Conservation (phyloP, 2,797 vertebrate genomes). For the Tarsius wallacei region DNA sequence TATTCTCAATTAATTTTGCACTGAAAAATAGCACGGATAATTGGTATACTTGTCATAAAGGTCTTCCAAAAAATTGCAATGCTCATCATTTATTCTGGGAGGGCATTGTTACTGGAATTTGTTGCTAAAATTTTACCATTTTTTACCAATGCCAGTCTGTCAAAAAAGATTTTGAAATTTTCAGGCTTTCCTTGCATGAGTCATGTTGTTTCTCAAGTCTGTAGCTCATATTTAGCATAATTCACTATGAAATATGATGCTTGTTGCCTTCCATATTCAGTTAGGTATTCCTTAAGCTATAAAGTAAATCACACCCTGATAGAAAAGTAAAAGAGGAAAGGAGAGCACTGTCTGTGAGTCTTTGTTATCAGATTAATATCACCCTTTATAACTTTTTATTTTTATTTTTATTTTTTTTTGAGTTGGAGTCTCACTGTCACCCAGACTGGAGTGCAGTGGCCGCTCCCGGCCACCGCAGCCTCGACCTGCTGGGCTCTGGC, state of each 20-base stretch:
- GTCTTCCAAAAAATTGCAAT: neutral
- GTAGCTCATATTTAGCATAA: neutral
- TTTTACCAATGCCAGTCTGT: neutral
- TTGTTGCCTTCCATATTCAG: neutral
- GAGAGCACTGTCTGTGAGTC: neutral
- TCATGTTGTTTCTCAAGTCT: neutral
- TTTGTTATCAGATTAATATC: neutral
- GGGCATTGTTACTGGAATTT: neutral
- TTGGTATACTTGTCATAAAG: neutral
- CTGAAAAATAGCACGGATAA: constrained; percentile 5
- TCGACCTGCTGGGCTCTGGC: too few species aligned
- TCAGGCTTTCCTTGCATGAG: neutral
- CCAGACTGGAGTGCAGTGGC: too few species aligned
- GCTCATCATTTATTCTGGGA: neutral
- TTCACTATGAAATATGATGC: neutral
- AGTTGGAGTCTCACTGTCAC: too few species aligned
- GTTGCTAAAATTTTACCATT: constrained; percentile 35
- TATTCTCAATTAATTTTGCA: neutral
- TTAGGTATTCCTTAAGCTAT: constrained; percentile 23
- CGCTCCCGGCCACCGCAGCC: too few species aligned
- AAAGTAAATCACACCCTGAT: neutral
- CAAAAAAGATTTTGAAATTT: constrained; percentile 13
- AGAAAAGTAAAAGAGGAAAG: neutral
- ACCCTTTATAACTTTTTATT: neutral
- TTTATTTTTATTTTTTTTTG: too few species aligned